phyloP scores from a whole-genome alignment of 2,797 vertebrate genomes.

The Pogonophryne albipinna region DNA sequence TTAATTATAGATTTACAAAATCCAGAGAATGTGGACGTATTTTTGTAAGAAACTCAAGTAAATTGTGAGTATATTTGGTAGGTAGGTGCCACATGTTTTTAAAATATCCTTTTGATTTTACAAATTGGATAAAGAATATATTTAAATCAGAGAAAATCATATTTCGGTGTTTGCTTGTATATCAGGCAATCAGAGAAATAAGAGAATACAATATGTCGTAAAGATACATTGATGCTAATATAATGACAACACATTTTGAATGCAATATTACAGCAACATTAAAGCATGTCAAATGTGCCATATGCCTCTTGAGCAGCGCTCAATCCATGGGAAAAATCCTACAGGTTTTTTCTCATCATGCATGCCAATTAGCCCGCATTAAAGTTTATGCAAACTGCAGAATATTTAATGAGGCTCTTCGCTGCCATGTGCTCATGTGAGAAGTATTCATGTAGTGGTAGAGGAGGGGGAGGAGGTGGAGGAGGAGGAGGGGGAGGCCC shows the following conservation, averaged over 20 bases:
- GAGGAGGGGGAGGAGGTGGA: slow-evolving; percentile 38
- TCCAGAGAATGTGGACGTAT: not conserved
- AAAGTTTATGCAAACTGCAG: slow-evolving; percentile 53
- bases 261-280: not conserved
- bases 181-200: not conserved
- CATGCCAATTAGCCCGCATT: slow-evolving; percentile 24
- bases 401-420: slow-evolving; percentile 67
- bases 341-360: not conserved
- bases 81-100: not conserved
- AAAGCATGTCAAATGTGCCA: not conserved
- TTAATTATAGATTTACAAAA: not conserved
- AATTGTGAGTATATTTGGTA: slow-evolving; percentile 35
- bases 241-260: not conserved
- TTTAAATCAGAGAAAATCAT: not conserved
- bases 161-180: not conserved
- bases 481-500: slow-evolving; percentile 75
- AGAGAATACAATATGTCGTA: not conserved
- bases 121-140: not conserved
- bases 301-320: not conserved
- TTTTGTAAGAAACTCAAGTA: slow-evolving; percentile 8
- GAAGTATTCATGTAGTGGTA: slow-evolving; percentile 65
- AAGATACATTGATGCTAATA: not conserved
- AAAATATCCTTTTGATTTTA: not conserved
- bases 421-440: slow-evolving; percentile 70
- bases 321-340: not conserved